phyloP scores from a whole-genome alignment of 2,113 vertebrate species.

The pig (Sus scrofa) region T2T-Sscrofa CM000815.6:105341501-105342000 shows the following conservation, averaged over 20 bases:
- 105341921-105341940: background rate
- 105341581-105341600: too few relatives aligned
- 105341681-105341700: background rate
- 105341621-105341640: too few relatives aligned
- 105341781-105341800: background rate
- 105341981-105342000: background rate
- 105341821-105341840: background rate
- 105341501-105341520: too few relatives aligned
- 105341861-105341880: background rate
- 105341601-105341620: too few relatives aligned
- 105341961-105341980: background rate
- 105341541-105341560: too few relatives aligned
- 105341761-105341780: background rate
- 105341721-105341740: background rate
- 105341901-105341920: background rate
- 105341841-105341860: background rate
- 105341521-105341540: too few relatives aligned
- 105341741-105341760: background rate
- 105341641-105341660: background rate
- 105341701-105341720: background rate
- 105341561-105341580: too few relatives aligned
- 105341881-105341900: background rate
- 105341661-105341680: background rate
- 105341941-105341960: background rate
- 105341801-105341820: background rate